Evolutionary conservation across 2,113 vertebrate genomes (phyloP).

Genomic region (Colaptes auratus): DNA sequence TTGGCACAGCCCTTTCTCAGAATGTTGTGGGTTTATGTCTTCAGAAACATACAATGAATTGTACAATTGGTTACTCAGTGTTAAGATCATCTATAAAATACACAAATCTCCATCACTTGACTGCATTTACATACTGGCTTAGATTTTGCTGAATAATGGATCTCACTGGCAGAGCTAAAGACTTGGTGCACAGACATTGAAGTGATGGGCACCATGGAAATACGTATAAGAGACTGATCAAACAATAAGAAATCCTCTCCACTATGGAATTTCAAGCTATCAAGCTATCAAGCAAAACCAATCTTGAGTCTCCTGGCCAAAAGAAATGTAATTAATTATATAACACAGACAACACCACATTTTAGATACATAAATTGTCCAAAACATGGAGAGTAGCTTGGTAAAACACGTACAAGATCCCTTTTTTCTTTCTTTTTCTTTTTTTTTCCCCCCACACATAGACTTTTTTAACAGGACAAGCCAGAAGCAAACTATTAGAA

Average conservation of each 20-base stretch:
- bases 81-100: constrained; percentile 75
- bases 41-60: constrained; percentile 72
- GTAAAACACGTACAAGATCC: constrained; percentile 72
- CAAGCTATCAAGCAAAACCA: constrained; percentile 77
- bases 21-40: constrained; percentile 63
- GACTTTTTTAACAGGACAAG: constrained; percentile 35
- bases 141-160: constrained; percentile 67
- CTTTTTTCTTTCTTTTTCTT: background rate
- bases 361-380: constrained; percentile 85
- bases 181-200: constrained; percentile 43
- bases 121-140: constrained; percentile 67
- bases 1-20: constrained; percentile 73
- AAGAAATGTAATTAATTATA: constrained; percentile 60
- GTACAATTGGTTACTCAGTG: constrained; percentile 68
- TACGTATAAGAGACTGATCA: constrained; percentile 44
- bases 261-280: constrained; percentile 80
- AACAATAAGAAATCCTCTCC: constrained; percentile 72
- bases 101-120: constrained; percentile 70
- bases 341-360: constrained; percentile 83
- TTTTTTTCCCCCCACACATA: background rate
- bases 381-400: constrained; percentile 77
- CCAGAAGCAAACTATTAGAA: constrained; percentile 42
- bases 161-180: constrained; percentile 70
- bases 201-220: constrained; percentile 49
- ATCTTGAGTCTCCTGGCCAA: constrained; percentile 73